Percentiles rank a stretch among this genome's conserved stretches.
Evolutionary conservation across 2,113 vertebrate genomes (phyloP).

Genomic region (Mirza zaza): DNA sequence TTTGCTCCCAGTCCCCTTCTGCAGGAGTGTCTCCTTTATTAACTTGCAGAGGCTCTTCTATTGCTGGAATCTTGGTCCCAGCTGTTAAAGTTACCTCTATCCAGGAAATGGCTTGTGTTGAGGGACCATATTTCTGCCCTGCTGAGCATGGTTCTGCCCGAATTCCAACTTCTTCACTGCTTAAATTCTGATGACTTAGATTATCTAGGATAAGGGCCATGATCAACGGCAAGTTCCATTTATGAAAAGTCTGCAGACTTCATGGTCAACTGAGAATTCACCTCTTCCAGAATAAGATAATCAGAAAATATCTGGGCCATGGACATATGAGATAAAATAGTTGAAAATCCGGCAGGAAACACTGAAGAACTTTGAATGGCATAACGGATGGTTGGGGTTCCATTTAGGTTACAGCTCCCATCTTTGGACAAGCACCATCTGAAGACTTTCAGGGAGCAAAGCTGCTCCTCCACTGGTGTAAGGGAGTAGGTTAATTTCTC

Average conservation of each 20-base stretch:
- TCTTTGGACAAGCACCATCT: not conserved
- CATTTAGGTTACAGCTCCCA: not conserved
- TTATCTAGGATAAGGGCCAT: not conserved
- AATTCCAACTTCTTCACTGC: not conserved
- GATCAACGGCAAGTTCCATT: not conserved
- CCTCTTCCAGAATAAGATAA: not conserved
- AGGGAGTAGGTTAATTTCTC: not conserved
- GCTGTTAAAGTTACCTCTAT: not conserved
- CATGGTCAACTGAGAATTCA: not conserved
- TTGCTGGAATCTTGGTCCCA: not conserved
- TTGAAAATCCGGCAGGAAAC: not conserved
- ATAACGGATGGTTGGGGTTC: not conserved
- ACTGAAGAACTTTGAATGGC: not conserved
- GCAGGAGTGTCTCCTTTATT: not conserved
- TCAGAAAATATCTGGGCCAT: not conserved
- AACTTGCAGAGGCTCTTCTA: not conserved
- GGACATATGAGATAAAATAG: not conserved
- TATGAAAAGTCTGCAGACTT: not conserved
- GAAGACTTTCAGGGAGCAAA: not conserved
- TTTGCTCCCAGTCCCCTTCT: not conserved
- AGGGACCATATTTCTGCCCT: not conserved
- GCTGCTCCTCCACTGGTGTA: not conserved
- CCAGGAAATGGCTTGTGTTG: not conserved
- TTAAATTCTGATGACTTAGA: not conserved
- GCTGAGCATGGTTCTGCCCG: not conserved